Conservation (phyloP, 2,888 invertebrate genomes). For the Chesias legatella region DNA sequence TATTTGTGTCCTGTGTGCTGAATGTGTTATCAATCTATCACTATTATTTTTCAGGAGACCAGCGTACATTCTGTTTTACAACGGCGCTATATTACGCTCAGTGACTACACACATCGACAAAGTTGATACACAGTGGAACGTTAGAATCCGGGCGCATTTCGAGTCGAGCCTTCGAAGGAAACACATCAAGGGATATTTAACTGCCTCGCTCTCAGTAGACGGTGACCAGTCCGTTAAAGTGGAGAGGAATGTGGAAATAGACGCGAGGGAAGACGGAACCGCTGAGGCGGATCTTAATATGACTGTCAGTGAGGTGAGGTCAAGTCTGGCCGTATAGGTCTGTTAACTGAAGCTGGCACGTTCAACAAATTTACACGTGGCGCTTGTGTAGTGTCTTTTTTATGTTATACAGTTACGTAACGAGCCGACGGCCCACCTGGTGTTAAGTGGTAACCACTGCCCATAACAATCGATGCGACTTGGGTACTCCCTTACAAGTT, state of each 20-base stretch:
- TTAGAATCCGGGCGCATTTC: conserved; percentile 49
- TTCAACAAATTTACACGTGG: too few relatives aligned
- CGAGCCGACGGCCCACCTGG: too few relatives aligned
- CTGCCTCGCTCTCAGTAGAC: conserved; percentile 48
- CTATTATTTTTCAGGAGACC: conserved; percentile 80
- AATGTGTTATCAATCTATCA: too few relatives aligned
- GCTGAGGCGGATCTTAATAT: conserved; percentile 50
- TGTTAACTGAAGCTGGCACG: too few relatives aligned
- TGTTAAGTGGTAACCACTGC: too few relatives aligned
- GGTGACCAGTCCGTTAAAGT: conserved; percentile 48
- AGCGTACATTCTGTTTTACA: conserved; percentile 83
- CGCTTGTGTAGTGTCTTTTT: too few relatives aligned
- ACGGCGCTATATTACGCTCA: conserved; percentile 82
- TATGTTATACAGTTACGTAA: too few relatives aligned
- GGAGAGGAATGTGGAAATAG: conserved; percentile 37
- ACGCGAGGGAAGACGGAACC: conserved; percentile 47
- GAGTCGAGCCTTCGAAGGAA: conserved; percentile 44
- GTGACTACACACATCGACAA: conserved; percentile 70
- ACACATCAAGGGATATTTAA: conserved; percentile 47
- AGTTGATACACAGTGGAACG: conserved; percentile 44
- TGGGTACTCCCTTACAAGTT: too few relatives aligned
- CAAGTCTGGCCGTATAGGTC: not conserved
- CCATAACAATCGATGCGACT: too few relatives aligned
- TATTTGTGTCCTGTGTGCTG: too few relatives aligned
- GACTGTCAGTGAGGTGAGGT: conserved; percentile 53